Evolutionary conservation across 2,888 invertebrate genomes (phyloP).

Genomic region (Muscina levida): DNA sequence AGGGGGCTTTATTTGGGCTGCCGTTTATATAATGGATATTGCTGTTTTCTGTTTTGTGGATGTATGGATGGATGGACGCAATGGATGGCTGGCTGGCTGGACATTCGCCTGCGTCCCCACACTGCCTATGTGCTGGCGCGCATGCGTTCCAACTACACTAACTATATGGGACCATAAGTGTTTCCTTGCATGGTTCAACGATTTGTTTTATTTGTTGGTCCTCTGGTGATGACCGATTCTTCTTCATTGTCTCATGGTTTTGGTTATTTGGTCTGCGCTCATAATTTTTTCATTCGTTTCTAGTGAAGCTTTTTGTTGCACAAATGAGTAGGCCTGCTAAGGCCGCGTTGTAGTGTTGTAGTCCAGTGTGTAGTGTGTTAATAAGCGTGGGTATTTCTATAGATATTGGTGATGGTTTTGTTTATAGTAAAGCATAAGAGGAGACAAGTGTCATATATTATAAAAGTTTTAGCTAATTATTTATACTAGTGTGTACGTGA

Average conservation of each 20-base stretch:
- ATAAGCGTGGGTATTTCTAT: constrained; percentile 59
- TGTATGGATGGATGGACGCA: background rate
- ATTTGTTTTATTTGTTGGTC: constrained; percentile 40
- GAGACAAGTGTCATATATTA: constrained; percentile 63
- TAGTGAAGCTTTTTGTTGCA: constrained; percentile 22
- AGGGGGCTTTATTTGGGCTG: constrained; percentile 60
- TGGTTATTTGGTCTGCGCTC: background rate
- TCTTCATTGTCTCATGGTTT: background rate
- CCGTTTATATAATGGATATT: constrained; percentile 50
- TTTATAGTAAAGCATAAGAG: constrained; percentile 29
- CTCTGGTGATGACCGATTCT: background rate
- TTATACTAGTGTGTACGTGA: background rate
- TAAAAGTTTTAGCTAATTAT: constrained; percentile 32
- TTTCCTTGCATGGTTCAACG: constrained; percentile 45
- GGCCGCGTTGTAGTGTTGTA: constrained; percentile 31
- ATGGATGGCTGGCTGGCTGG: constrained; percentile 5
- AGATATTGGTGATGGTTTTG: constrained; percentile 29
- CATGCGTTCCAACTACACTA: background rate
- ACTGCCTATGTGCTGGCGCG: background rate
- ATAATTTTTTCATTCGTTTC: constrained; percentile 24
- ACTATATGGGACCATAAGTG: background rate
- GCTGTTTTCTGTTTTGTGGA: background rate
- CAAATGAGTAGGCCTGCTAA: constrained; percentile 59
- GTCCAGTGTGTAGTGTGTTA: no score
- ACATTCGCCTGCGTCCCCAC: background rate